Percentiles rank a stretch among this genome's conserved stretches.
Evolutionary conservation across 1,140 invertebrate species (phyloP).

Genomic region (Aphidius ervi): DNA sequence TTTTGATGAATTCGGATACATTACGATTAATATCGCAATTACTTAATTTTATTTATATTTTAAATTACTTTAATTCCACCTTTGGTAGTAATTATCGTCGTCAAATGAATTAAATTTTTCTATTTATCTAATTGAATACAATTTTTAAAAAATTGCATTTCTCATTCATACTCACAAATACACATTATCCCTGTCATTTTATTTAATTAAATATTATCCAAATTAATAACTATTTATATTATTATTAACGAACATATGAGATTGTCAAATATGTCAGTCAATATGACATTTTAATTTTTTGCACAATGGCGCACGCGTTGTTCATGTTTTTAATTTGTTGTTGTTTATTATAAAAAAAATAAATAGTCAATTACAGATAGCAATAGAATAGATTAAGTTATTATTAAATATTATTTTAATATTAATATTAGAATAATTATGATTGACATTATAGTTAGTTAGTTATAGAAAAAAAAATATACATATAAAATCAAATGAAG

Average conservation of each 20-base stretch:
- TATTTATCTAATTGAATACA: no score
- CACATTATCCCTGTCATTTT: background rate
- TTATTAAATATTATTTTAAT: background rate
- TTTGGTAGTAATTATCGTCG: no score
- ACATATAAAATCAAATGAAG: no score
- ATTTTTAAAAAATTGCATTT: no score
- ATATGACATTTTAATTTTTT: background rate
- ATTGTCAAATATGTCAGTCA: slow-evolving; percentile 3
- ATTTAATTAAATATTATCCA: background rate
- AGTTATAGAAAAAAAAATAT: background rate
- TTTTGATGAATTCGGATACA: slow-evolving; percentile 20
- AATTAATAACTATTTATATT: slow-evolving; percentile 2
- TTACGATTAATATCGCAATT: slow-evolving; percentile 9
- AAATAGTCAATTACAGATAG: background rate
- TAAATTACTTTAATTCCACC: no score
- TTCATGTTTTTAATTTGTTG: background rate
- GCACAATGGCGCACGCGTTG: slow-evolving; percentile 18
- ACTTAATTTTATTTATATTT: background rate
- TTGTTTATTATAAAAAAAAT: background rate
- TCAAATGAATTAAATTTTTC: no score
- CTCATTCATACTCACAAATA: no score
- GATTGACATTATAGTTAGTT: background rate
- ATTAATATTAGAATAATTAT: no score
- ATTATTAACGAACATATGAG: slow-evolving; percentile 20
- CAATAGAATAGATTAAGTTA: background rate